Conservation (phyloP, 2,797 vertebrate species). For the Telmatherina bonti region DNA sequence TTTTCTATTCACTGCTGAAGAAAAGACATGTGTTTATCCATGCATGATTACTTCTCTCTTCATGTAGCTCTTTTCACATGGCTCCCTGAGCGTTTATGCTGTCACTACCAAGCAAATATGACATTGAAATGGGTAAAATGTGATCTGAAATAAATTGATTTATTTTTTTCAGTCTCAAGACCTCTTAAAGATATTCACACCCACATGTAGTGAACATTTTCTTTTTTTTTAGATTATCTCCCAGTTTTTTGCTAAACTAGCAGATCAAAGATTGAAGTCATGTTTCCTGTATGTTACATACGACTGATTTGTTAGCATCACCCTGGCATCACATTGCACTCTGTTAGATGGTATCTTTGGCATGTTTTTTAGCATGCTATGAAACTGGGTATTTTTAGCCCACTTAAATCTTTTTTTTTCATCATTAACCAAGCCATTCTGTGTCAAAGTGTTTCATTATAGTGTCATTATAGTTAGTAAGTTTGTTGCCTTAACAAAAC, state of each 20-base stretch:
- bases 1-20: conserved; percentile 47
- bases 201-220: too few species aligned
- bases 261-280: too few species aligned
- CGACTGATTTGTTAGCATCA: too few species aligned
- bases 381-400: neutral
- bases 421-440: neutral
- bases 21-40: conserved; percentile 43
- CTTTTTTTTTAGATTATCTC: too few species aligned
- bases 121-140: conserved; percentile 20
- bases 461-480: too few species aligned
- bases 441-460: neutral
- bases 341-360: too few species aligned
- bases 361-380: neutral
- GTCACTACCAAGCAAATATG: conserved; percentile 30
- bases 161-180: neutral
- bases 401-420: neutral
- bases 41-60: conserved; percentile 47
- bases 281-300: too few species aligned
- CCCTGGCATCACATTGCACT: too few species aligned
- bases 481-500: neutral
- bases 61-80: conserved; percentile 21
- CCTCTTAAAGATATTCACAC: too few species aligned
- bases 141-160: neutral
- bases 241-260: too few species aligned
- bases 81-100: conserved; percentile 31